Evolutionary conservation across 1,140 invertebrate genomes (phyloP), one percentile per base, ranked within the genome.

Genomic region (Chlorops oryzae): DNA sequence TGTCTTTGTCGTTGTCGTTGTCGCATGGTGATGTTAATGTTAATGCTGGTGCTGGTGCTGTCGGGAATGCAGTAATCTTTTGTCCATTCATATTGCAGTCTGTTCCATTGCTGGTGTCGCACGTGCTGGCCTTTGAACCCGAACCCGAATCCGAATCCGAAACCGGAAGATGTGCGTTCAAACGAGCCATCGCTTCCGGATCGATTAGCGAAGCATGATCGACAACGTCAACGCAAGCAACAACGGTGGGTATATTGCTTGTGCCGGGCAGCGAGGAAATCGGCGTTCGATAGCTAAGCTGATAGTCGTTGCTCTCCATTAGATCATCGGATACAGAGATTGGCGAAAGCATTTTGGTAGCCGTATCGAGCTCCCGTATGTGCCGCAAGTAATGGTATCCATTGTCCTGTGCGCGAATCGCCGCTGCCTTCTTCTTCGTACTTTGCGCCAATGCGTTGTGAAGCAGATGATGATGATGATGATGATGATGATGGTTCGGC

Each of bases 361-460:
- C 65, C 5, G 69, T 57, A 48, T 71, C 69, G 15, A 72, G 71
- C 50, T 72, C 70, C 3, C 70, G 70, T 10, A 72, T 71, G 40
- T 72, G 70, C 2, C 70, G 55, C 45, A 71, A 48, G 48, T 70
- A 65, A 37, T 68, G 65, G 55, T 72, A 72, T 27, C 69, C 62
- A 52, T 63, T 71, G 25, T 63, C 65, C 52, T 68, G 63, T 17
- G 58, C 59, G 44, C 41, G 52, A 18, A 54, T 50, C 6, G 51
- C 39, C 22, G 34, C 38, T 41, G 44, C 44, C 46, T 47, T 47
- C 17, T 48, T 49, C 12, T 32, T 25, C 5, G 21, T 20, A 10
- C 42, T 25, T 46, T 7, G 38, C 38, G 15, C 61, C 57, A 1
- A 56, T 58, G 53, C n/a, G 43, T 62, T 18, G 55, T 60, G 5